Base-by-base conservation (phyloP, 2,888 invertebrate species). In the Stenurella melanura region DNA sequence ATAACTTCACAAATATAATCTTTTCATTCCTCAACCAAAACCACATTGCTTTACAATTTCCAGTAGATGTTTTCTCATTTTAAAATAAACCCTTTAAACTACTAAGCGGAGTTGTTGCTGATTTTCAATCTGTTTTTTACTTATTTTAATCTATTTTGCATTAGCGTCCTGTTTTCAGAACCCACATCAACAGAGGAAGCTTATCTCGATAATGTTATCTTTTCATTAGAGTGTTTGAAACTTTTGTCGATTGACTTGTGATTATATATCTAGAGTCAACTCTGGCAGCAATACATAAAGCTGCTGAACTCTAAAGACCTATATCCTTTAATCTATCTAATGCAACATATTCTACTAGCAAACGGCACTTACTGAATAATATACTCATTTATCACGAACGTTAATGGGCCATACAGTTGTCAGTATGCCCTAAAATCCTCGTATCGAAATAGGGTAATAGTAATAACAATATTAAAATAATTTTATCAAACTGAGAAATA, bases 161-260 rank as follows among this genome's bases (percentile, higher is more conserved):
- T 63, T 15, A 30, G 34, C 34, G 61, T 34, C 61, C n/a, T 34
- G 61, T 77, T 73, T 73, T 34, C 18, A 64, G 64, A 26, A n/a
- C 34, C 73, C 63, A 73, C 64, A 60, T 50, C 63, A 63, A 63
- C 73, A 73, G 50, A 64, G 30, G 15, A 63, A 63, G 73, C 56
- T 73, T 73, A 73, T 73, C 56, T 34, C 63, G 42, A 63, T 72
- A 42, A 42, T 50, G 73, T 73, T 73, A 73, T 73, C 73, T 73
- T 73, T 73, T 64, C 73, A 73, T 73, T 63, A 73, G 73, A 61
- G 63, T 54, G 50, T 54, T 61, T 56, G 42, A 63, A 63, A 63
- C 61, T 56, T 58, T 34, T 73, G 64, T 73, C 63, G 73, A 73
- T 73, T 64, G 73, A 73, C 64, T 73, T 73, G 54, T 73, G 73